These are phyloP conservation scores for Diadromus collaris DNA, from an alignment of 2,888 invertebrate species.

Conservation along the genomic window DNA sequence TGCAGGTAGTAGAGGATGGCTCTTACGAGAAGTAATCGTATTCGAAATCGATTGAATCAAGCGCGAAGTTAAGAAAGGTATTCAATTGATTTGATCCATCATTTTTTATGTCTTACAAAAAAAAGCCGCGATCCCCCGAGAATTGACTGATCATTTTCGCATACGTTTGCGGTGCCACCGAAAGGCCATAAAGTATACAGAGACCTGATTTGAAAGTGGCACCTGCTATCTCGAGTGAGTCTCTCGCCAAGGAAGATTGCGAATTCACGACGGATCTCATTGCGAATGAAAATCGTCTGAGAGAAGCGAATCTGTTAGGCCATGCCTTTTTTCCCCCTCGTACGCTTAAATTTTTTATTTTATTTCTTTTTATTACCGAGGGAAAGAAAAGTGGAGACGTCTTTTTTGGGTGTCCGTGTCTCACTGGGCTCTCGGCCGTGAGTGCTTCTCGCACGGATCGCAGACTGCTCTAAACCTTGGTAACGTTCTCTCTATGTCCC, in stretches of 20 bases:
- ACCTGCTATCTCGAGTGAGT: slow-evolving; percentile 5
- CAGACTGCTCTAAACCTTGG: slow-evolving; percentile 26
- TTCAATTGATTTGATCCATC: neutral
- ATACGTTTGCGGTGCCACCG: neutral
- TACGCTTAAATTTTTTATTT: slow-evolving; percentile 33
- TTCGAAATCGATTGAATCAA: neutral
- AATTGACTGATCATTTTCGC: neutral
- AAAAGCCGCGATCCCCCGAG: neutral
- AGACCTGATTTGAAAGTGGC: slow-evolving; percentile 3
- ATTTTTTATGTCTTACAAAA: neutral
- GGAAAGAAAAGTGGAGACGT: slow-evolving; percentile 12
- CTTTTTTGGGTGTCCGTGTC: neutral
- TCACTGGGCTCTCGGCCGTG: slow-evolving; percentile 8
- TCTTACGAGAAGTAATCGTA: neutral
- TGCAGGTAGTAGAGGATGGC: slow-evolving; percentile 9
- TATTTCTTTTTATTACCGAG: slow-evolving; percentile 16
- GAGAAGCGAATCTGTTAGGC: neutral
- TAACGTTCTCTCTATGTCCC: slow-evolving; percentile 12
- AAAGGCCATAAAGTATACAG: slow-evolving; percentile 1
- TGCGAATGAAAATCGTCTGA: slow-evolving; percentile 34
- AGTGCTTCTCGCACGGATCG: slow-evolving; percentile 28
- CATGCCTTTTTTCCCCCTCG: slow-evolving; percentile 13
- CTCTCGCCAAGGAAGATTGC: neutral
- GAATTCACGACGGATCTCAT: slow-evolving; percentile 40
- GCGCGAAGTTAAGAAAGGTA: neutral